Percentiles rank a stretch among this genome's conserved stretches.
Evolutionary conservation across 2,113 vertebrate genomes (phyloP).

Genomic region (Arenaria interpres): DNA sequence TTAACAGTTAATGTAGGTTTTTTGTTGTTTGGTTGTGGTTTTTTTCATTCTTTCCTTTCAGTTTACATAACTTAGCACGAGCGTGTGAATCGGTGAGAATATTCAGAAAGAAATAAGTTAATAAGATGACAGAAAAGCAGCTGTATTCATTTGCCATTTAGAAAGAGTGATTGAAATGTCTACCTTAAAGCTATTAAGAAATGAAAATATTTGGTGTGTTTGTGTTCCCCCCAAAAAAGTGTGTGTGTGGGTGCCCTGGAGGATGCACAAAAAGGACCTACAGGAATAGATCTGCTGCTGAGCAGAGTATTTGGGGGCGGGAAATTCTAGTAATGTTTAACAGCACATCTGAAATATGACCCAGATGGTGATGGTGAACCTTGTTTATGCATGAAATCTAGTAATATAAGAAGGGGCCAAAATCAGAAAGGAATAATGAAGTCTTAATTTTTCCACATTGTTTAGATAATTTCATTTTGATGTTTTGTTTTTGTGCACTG

Average conservation of each 20-base stretch:
- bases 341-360: neutral
- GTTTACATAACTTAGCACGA: neutral
- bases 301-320: neutral
- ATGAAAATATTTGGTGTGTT: neutral
- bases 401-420: neutral
- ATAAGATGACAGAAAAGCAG: neutral
- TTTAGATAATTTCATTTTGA: neutral
- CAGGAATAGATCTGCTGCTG: neutral
- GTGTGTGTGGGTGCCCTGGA: accelerated
- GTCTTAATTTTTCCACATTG: neutral
- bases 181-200: neutral
- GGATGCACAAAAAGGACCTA: neutral
- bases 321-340: neutral
- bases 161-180: neutral
- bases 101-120: neutral
- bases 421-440: neutral
- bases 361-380: neutral
- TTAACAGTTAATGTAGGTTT: neutral
- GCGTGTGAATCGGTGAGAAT: neutral
- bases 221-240: neutral
- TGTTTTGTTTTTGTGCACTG: neutral
- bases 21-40: neutral
- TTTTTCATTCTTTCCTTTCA: neutral
- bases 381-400: neutral
- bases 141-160: neutral